Conservation (phyloP, 2,888 invertebrate genomes). For the Leistus spinibarbis region DNA sequence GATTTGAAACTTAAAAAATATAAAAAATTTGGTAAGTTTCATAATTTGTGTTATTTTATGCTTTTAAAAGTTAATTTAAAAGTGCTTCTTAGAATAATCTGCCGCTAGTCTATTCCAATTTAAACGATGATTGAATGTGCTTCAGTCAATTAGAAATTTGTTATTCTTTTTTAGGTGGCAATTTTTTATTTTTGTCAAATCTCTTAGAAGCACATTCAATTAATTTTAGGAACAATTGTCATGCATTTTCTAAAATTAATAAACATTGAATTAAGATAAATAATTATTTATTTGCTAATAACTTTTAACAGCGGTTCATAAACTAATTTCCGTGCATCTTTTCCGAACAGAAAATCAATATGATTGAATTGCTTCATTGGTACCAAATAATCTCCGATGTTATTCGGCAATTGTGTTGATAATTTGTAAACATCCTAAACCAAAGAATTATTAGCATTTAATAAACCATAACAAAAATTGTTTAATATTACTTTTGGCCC, state of each 20-base stretch:
- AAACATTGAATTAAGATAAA: neutral
- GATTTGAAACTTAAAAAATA: too few species aligned
- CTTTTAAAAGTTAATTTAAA: too few species aligned
- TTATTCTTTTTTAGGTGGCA: too few species aligned
- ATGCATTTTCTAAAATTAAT: too few species aligned
- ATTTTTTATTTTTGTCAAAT: too few species aligned
- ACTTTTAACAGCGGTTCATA: conserved; percentile 56
- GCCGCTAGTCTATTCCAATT: neutral
- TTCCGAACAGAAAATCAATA: conserved; percentile 73
- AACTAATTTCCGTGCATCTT: conserved; percentile 65
- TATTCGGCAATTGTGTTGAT: conserved; percentile 60
- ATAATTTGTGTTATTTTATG: too few species aligned
- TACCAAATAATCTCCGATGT: conserved; percentile 65
- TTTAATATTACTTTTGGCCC: conserved; percentile 58
- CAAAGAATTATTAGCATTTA: conserved; percentile 25
- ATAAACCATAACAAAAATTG: neutral
- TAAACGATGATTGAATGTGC: too few species aligned
- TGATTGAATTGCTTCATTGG: conserved; percentile 72
- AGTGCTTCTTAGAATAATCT: neutral
- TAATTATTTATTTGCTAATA: conserved; percentile 6
- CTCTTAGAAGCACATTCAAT: too few species aligned
- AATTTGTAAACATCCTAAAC: conserved; percentile 64
- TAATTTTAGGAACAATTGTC: too few species aligned
- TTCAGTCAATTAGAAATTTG: too few species aligned
- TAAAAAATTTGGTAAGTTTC: too few species aligned